These are phyloP conservation scores for Frankliniella fusca DNA, from an alignment of 2,888 invertebrate species.

Conservation along the genomic window DNA sequence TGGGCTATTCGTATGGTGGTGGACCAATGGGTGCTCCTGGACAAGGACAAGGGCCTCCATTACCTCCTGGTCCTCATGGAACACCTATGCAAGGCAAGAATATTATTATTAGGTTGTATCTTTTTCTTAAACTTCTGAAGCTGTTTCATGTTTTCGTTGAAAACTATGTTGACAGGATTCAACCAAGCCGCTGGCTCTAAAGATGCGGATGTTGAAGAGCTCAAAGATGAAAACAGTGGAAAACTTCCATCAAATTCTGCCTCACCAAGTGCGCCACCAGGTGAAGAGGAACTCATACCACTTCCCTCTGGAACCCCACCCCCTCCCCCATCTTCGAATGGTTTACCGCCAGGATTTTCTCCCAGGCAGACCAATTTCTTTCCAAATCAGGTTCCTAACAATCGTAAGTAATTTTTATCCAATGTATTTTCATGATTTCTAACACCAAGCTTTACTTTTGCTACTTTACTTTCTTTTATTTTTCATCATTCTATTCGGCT, in stretches of 20 bases:
- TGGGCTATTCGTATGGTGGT: background rate
- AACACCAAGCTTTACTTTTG: background rate
- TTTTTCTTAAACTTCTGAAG: background rate
- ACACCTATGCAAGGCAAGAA: background rate
- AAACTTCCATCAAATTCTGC: background rate
- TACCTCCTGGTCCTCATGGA: background rate
- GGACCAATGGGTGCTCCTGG: background rate
- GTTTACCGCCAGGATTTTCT: constrained; percentile 45
- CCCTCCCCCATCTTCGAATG: constrained; percentile 43
- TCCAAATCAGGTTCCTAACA: constrained; percentile 17
- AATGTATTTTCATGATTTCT: background rate
- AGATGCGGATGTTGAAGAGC: background rate
- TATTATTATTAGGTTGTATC: background rate
- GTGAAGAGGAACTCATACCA: constrained; percentile 52
- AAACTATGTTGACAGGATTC: background rate
- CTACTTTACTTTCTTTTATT: background rate
- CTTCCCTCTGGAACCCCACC: constrained; percentile 58
- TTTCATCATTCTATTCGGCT: background rate
- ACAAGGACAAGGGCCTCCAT: background rate
- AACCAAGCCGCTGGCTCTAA: background rate
- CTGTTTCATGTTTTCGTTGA: background rate
- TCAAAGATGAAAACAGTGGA: background rate
- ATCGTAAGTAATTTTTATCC: background rate
- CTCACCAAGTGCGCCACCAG: background rate
- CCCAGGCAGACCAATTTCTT: constrained; percentile 38